Percentiles rank a stretch among this genome's conserved stretches.
Conservation (phyloP, 2,113 vertebrate species). For the Procavia capensis region DNA sequence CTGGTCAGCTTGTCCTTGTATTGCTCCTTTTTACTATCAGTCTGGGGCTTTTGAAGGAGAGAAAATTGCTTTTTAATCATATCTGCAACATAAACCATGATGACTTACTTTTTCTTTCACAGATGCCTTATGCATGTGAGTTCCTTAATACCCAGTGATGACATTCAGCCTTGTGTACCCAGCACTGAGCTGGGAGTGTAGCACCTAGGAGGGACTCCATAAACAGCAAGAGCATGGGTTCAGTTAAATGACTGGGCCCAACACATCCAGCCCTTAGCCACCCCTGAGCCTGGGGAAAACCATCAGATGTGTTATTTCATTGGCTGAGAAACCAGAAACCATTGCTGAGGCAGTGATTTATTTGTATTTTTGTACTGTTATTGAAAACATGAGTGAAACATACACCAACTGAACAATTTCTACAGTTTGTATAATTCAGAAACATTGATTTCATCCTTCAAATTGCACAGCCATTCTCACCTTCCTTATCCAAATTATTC, state of each 20-base stretch:
- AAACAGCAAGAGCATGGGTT: rapidly evolving
- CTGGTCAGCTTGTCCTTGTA: background rate
- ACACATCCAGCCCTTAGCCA: background rate
- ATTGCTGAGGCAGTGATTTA: background rate
- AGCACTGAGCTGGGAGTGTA: rapidly evolving
- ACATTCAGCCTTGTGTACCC: background rate
- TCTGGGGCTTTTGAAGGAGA: conserved; percentile 18
- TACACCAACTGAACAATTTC: background rate
- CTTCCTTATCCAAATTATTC: background rate
- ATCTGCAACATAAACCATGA: conserved; percentile 50
- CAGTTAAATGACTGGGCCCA: background rate
- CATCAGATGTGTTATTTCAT: rapidly evolving
- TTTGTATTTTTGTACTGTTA: no score
- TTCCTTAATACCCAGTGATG: rapidly evolving
- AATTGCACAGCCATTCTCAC: background rate
- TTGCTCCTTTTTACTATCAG: conserved; percentile 22
- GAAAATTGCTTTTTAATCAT: conserved; percentile 59
- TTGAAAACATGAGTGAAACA: background rate
- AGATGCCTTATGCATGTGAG: background rate
- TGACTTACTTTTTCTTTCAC: background rate
- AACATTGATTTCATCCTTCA: background rate
- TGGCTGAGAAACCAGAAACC: background rate
- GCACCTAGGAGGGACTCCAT: background rate
- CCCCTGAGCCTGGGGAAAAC: background rate
- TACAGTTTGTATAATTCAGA: background rate